Base-by-base conservation (phyloP, 2,888 invertebrate species). In the Tenthredo amoena region DNA sequence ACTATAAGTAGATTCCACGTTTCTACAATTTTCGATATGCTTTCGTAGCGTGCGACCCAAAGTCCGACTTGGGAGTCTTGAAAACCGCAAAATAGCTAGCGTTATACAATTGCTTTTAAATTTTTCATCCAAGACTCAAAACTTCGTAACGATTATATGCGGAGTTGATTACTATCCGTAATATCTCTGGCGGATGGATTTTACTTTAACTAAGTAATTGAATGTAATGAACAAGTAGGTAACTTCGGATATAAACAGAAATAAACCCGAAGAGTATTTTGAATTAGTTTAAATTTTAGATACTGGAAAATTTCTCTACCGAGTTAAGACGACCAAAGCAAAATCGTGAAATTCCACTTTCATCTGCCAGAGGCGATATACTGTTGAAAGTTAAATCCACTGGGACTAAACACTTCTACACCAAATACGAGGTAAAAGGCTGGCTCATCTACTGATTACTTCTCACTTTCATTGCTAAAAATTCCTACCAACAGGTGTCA, bases 401-500 rank as follows among this genome's bases (percentile, higher is more conserved):
- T 68, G 68, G 34, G 34, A 68, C 68, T 34, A 12, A 68, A 68
- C 31, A 68, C 31, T 15, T 12, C 31, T 10, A 10, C 31, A 68
- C 4, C 68, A 6, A 68, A 68, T 50, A 31, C 21, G 21, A 40
- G 72, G n/a, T 72, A n/a, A 50, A 31, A 18, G 50, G n/a, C 10
- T n/a, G 6, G 31, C 31, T 47, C 47, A 26, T 26, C 43, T 18
- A 50, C 55, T 31, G 50, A 55, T 50, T 50, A 50, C 34, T 7
- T 43, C 26, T 10, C 77, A 55, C 55, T 55, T n/a, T 50, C 34
- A 18, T 34, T 18, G n/a, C 9, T 6, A 5, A 2, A 18, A 77
- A 77, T 34, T 34, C 50, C 18, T 55, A 21, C 21, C 76, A 47
- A 77, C 50, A 77, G 76, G 76, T 77, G 77, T 50, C 50, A 31